Evolutionary conservation across 2,797 vertebrate genomes (phyloP), one percentile per base, ranked within the genome.

Genomic region (Buphagus erythrorhynchus): DNA sequence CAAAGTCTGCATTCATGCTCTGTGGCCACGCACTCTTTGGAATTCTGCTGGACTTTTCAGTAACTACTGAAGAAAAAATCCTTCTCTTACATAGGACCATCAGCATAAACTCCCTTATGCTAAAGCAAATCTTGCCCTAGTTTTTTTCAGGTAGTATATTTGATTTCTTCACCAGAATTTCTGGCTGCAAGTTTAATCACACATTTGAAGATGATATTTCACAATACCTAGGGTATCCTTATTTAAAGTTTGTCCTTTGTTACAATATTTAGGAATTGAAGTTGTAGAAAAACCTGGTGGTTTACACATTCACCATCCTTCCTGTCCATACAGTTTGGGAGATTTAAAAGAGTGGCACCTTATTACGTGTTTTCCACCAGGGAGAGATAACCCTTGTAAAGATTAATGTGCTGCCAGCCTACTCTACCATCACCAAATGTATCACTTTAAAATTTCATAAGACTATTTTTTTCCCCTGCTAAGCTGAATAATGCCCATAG

Each of bases 361-460:
- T 90, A 78, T 88, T 52, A 73, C 2, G 2, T 9, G 0, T 90
- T 94, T 97, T 88, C 68, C 79, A 80, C 74, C 58, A 81, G 76
- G 68, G 82, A 91, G 26, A 72, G 62, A 95, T 91, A 95, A 94
- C 69, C 85, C 92, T 74, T 55, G 36, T 73, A 78, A 93, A 93
- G 94, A 95, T 86, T 73, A 94, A 96, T 94, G 87, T 49, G 29
- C 69, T 94, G 82, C 58, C 87, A 90, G 72, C 35, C 65, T 69
- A 55, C 45, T 65, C 67, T 29, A 78, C 67, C 48, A 69, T 69
- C 31, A 72, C 84, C 65, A 81, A 94, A 90, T 68, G 52, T 35
- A 81, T 66, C 29, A 31, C 31, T 91, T 88, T 31, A 94, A 96
- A 96, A 90, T 96, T 96, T 95, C 73, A 78, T 78, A 88, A 69